phyloP scores from a whole-genome alignment of 2,797 vertebrate species.

The Huso huso region DNA sequence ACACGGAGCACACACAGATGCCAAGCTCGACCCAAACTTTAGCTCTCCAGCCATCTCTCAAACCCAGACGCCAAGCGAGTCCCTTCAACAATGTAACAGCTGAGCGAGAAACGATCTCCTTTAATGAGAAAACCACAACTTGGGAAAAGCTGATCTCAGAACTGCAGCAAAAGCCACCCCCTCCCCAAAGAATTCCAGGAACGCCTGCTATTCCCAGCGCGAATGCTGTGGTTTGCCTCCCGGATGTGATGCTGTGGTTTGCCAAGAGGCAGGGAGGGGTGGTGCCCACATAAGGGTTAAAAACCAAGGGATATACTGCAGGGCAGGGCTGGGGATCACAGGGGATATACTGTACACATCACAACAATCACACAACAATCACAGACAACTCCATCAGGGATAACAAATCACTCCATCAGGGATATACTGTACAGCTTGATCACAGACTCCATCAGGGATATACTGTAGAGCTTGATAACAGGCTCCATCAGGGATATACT shows the following conservation, averaged over 20 bases:
- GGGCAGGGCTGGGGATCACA: too few species aligned
- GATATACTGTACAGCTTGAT: too few species aligned
- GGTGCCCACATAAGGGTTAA: too few species aligned
- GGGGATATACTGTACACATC: too few species aligned
- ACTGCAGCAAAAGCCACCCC: constrained; percentile 18
- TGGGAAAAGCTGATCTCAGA: constrained; percentile 29
- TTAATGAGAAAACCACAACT: constrained; percentile 22
- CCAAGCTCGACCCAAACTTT: constrained; percentile 9
- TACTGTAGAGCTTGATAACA: too few species aligned
- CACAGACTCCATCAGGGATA: too few species aligned
- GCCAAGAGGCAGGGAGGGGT: constrained; percentile 1
- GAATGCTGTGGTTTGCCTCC: constrained; percentile 28
- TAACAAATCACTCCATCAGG: too few species aligned
- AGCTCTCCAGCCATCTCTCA: constrained; percentile 10
- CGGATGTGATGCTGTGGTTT: constrained; percentile 24
- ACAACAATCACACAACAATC: too few species aligned
- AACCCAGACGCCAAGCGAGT: constrained; percentile 12
- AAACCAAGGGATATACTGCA: too few species aligned
- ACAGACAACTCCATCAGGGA: too few species aligned
- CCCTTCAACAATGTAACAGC: constrained; percentile 19
- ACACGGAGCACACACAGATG: constrained; percentile 12
- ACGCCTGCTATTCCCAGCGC: constrained; percentile 33
- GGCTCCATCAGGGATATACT: too few species aligned
- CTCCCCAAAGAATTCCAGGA: constrained; percentile 31
- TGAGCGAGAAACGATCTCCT: constrained; percentile 24